phyloP scores from a whole-genome alignment of 2,113 vertebrate genomes.

The Seriola aureovittata region DNA sequence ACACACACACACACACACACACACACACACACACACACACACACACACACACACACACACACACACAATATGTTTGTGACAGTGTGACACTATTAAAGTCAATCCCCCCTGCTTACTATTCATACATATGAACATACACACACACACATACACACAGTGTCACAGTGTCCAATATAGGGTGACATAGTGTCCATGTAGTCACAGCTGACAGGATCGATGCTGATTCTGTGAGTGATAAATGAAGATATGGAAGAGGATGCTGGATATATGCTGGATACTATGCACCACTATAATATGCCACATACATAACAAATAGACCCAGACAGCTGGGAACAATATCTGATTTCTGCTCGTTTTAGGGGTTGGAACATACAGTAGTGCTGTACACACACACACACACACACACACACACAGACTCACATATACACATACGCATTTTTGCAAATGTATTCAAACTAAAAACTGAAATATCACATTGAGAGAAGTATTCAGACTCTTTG shows the following conservation, averaged over 20 bases:
- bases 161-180: constrained; percentile 25
- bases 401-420: not conserved
- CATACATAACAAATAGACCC: constrained; percentile 36
- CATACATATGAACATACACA: not conserved
- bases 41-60: not conserved
- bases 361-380: not conserved
- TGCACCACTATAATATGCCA: constrained; percentile 19
- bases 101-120: constrained; percentile 6
- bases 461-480: too few relatives aligned
- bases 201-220: constrained; percentile 38
- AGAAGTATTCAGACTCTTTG: too few relatives aligned
- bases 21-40: not conserved
- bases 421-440: too few relatives aligned
- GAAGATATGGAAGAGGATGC: constrained; percentile 19
- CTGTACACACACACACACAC: not conserved
- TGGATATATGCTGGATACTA: constrained; percentile 27
- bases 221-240: constrained; percentile 55
- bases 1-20: not conserved
- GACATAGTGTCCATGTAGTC: constrained; percentile 36
- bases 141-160: constrained; percentile 3
- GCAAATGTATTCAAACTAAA: too few relatives aligned
- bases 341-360: constrained; percentile 36
- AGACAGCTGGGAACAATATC: constrained; percentile 20
- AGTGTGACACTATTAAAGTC: constrained; percentile 20
- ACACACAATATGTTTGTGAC: constrained; percentile 5